A percentile compares a stretch with the other conserved stretches of the same genome.
phyloP scores from a whole-genome alignment of 2,797 vertebrate genomes.

The Pogoniulus pusillus region DNA sequence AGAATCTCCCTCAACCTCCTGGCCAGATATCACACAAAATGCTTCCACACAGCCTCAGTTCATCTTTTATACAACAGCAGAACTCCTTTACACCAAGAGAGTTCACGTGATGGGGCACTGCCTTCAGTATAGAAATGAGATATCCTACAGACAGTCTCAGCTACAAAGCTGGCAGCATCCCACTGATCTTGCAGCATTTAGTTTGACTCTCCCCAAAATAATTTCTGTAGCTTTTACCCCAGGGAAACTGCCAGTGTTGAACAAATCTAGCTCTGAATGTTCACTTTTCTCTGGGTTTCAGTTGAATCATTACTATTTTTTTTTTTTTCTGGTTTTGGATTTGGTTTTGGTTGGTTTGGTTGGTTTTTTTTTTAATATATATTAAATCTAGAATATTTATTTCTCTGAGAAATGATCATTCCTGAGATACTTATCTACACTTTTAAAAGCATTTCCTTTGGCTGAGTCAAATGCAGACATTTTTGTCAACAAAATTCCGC shows the following conservation, averaged over 20 bases:
- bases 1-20: too few relatives aligned
- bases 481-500: conserved; percentile 55
- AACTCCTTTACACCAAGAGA: too few relatives aligned
- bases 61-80: too few relatives aligned
- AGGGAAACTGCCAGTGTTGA: not conserved
- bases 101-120: too few relatives aligned
- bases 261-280: not conserved
- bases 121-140: too few relatives aligned
- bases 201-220: not conserved
- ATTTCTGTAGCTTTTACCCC: not conserved
- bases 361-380: not conserved
- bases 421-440: conserved; percentile 32
- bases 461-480: conserved; percentile 7
- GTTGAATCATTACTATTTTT: not conserved
- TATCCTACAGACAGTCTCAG: not conserved
- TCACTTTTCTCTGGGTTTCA: not conserved
- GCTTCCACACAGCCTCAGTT: too few relatives aligned
- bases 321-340: too few relatives aligned
- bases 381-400: not conserved
- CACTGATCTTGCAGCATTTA: not conserved
- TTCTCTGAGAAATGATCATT: not conserved
- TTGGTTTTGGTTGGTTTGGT: too few relatives aligned
- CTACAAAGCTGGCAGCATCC: not conserved
- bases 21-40: too few relatives aligned
- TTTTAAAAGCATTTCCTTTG: conserved; percentile 46